Evolutionary conservation across 1,140 invertebrate genomes (phyloP).

Genomic region (Leptopilina boulardi): DNA sequence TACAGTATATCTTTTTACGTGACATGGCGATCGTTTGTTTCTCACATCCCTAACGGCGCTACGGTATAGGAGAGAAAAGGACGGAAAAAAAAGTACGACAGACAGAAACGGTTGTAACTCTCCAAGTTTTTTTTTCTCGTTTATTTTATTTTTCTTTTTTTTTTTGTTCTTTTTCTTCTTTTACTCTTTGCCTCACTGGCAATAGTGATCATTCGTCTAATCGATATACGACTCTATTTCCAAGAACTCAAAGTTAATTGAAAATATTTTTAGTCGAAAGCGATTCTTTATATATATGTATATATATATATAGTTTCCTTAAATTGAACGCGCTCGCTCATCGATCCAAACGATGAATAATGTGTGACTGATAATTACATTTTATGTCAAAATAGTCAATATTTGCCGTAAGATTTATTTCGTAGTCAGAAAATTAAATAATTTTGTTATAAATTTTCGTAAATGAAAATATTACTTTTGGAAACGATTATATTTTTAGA

Average conservation of each 20-base stretch:
- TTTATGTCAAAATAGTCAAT: too few species aligned
- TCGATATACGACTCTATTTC: constrained; percentile 28
- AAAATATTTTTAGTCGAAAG: constrained; percentile 19
- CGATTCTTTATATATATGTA: not conserved
- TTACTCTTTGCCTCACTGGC: constrained; percentile 10
- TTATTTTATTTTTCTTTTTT: not conserved
- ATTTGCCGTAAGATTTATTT: too few species aligned
- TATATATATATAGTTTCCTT: too few species aligned
- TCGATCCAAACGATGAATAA: not conserved
- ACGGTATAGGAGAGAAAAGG: constrained; percentile 5
- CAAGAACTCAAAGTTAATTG: constrained; percentile 27
- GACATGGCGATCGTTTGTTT: constrained; percentile 19
- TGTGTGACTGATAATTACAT: too few species aligned
- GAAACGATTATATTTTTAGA: too few species aligned
- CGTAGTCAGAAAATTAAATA: too few species aligned
- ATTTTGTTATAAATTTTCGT: too few species aligned
- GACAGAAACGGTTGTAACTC: constrained; percentile 18
- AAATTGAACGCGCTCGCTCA: not conserved
- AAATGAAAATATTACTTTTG: too few species aligned
- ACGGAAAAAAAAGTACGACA: not conserved
- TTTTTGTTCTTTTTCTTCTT: not conserved
- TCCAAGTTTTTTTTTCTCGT: constrained; percentile 15
- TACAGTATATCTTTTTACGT: constrained; percentile 9
- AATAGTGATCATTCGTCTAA: constrained; percentile 27
- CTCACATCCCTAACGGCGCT: constrained; percentile 18